Base-by-base conservation (phyloP, 2,113 vertebrate species). In the Sander lucioperca region DNA sequence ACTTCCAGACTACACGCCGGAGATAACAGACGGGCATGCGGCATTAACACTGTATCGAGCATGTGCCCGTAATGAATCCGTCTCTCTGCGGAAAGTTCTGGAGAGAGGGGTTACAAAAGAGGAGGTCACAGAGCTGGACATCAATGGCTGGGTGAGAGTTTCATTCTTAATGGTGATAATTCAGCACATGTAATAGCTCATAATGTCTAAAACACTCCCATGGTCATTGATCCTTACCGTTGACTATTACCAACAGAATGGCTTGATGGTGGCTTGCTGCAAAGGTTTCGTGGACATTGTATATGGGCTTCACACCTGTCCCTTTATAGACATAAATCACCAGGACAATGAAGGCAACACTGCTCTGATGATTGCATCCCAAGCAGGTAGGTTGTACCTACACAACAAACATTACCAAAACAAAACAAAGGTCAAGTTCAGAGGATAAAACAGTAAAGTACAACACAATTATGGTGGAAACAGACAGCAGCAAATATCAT, bases 261-360 rank as follows among this genome's bases (percentile, higher is more conserved):
- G 93, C 58, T 90, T 98, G 91, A 96, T 97, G 96, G 89, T 97
- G 0, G 96, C 97, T 0, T 96, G 97, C 90, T 96, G 84, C 91
- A 96, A 90, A 54, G 97, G 97, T 73, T 97, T 96, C 0, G 5
- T 93, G 65, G 94, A 94, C 23, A 91, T 98, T 0, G 94, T 97
- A 33, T 75, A 94, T 0, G 86, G 94, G 36, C 96, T 98, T 78
- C 92, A 89, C 68, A 76, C 45, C 80, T 98, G 97, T 83, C 96
- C 96, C 61, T 95, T 93, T 78, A 64, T 98, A 15, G 94, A 98
- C 19, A 88, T 97, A 89, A 97, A 98, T 83, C 96, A 96, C 50
- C 96, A 97, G 93, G 97, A 98, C 95, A 97, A 96, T 8, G 97
- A 97, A 0, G 97, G 97, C 1, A 96, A 97, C 94, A 97, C 97